Percentiles rank a stretch among this genome's conserved stretches.
These are phyloP conservation scores for Mythimna ferrago DNA, from an alignment of 2,888 invertebrate species.

Conservation along the genomic window DNA sequence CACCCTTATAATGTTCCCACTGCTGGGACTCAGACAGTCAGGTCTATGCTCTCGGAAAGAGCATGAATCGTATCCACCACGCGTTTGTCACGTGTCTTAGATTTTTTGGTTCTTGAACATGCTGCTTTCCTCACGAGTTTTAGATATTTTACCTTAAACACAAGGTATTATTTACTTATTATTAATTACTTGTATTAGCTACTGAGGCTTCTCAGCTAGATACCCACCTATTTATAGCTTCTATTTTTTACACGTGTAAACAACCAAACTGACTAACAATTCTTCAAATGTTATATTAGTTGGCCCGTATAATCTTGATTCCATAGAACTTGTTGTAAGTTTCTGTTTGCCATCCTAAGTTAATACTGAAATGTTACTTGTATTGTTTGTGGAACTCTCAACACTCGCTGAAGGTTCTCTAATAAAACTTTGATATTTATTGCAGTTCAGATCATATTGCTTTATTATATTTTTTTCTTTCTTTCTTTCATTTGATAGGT, in stretches of 20 bases:
- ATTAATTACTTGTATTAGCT: no score
- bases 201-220: no score
- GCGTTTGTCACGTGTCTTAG: no score
- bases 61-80: no score
- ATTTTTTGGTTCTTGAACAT: no score
- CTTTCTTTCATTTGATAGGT: background rate
- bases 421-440: slow-evolving; percentile 65
- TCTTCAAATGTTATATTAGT: slow-evolving; percentile 38
- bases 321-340: slow-evolving; percentile 55
- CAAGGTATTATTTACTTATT: no score
- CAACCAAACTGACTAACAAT: slow-evolving; percentile 10
- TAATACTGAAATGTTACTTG: slow-evolving; percentile 61
- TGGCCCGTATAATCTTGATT: slow-evolving; percentile 59
- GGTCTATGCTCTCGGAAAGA: no score
- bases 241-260: background rate
- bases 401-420: slow-evolving; percentile 49
- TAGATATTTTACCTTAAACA: no score
- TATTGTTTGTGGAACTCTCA: slow-evolving; percentile 59
- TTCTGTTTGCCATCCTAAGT: slow-evolving; percentile 65
- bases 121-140: no score
- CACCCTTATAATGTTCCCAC: no score
- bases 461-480: slow-evolving; percentile 21
- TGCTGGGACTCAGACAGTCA: no score
- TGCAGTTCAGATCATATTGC: slow-evolving; percentile 40
- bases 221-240: background rate